Evolutionary conservation across 2,797 vertebrate genomes (phyloP), one percentile per base, ranked within the genome.

Genomic region (Arremon aurantiirostris): DNA sequence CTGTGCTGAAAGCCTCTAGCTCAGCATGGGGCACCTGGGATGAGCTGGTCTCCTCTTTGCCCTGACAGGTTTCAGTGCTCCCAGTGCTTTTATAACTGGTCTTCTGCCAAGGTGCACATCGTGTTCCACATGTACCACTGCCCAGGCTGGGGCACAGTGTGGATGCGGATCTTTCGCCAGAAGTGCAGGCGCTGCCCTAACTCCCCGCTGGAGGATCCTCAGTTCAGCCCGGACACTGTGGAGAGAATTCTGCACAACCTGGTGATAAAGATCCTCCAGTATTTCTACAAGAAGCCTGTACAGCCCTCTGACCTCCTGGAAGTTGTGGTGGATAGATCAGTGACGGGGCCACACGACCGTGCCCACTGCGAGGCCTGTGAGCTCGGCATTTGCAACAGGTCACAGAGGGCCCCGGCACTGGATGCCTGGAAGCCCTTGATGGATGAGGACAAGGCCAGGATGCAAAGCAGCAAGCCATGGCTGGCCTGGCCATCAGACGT

Each of bases 61-160:
- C 60, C 35, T 56, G 47, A 30, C 76, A 98, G 97, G 65, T 98
- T 98, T 89, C 64, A 2, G 32, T 97, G 97, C 66, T 97, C 93
- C 47, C 88, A 57, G 19, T 97, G 97, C 71, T 41, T 16, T 27
- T 61, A 24, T 15, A 4, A 1, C 1, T 97, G 97, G 96, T 73
- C 71, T 28, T 98, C 84, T 0, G 95, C 93, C 53, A 89, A 91
- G 77, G 95, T 86, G 10, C 85, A 94, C 6, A 8, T 97, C 61
- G 49, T 98, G 20, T 97, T 93, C 92, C 96, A 96, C 50, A 87
- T 92, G 81, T 1, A 34, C 39, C 9, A 0, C n/a, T 2, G 3
- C 63, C 49, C 2, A 24, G 19, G 16, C n/a, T 30, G 2, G 14
- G 97, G 96, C 22, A 66, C 0, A 3, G 97, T 96, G 14, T 2